A percentile compares a stretch with the other conserved stretches of the same genome.
Evolutionary conservation across 2,888 invertebrate species (phyloP).

Genomic region (Chorisops tibialis): DNA sequence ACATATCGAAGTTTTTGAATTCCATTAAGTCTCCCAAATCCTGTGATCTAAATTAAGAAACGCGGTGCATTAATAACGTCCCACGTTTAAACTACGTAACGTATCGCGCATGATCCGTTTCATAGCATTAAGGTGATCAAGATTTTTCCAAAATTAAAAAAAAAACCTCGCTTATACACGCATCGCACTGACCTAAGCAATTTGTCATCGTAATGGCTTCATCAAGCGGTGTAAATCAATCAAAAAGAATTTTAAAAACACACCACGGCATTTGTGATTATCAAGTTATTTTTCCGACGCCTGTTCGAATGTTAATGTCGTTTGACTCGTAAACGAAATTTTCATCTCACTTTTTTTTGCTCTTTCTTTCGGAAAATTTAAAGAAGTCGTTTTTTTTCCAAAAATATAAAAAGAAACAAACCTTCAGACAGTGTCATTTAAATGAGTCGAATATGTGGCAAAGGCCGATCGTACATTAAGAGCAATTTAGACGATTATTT

Average conservation of each 20-base stretch:
- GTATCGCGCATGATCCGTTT: too few relatives aligned
- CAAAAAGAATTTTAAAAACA: constrained; percentile 10
- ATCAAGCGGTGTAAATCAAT: constrained; percentile 19
- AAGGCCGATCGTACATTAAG: constrained; percentile 24
- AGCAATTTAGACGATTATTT: constrained; percentile 22
- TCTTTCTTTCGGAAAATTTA: too few relatives aligned
- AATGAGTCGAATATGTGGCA: constrained; percentile 2
- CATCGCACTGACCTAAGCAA: constrained; percentile 15
- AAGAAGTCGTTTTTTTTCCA: constrained; percentile 2
- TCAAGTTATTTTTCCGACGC: neutral
- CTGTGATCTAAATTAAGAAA: too few relatives aligned
- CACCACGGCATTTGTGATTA: neutral
- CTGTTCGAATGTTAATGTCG: too few relatives aligned
- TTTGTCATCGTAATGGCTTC: constrained; percentile 20
- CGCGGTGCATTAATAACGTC: too few relatives aligned
- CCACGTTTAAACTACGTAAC: too few relatives aligned
- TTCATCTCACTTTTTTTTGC: too few relatives aligned
- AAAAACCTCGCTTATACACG: constrained; percentile 3
- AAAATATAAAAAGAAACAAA: constrained; percentile 15
- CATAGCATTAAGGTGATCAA: too few relatives aligned
- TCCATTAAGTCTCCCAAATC: too few relatives aligned
- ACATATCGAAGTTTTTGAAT: too few relatives aligned
- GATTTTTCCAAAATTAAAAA: neutral
- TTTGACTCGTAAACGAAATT: neutral
- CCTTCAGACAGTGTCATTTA: constrained; percentile 18